phyloP scores from a whole-genome alignment of 2,797 vertebrate genomes.

The Rhinoraja longicauda region DNA sequence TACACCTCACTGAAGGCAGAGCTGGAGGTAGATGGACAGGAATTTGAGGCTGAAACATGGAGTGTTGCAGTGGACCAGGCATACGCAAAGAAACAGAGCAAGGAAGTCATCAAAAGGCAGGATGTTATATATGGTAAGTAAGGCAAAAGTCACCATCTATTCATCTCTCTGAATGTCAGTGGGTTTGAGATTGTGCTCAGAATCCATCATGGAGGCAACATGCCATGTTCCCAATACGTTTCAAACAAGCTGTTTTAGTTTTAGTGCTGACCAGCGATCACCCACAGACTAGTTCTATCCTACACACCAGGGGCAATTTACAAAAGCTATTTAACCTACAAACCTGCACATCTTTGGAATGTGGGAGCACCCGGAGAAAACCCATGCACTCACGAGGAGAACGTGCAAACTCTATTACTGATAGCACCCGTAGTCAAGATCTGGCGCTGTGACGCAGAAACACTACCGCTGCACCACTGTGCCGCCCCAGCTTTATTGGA shows the following conservation, averaged over 20 bases:
- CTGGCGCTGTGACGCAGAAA: no score
- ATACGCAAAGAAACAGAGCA: constrained; percentile 71
- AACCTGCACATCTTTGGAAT: no score
- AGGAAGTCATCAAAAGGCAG: constrained; percentile 76
- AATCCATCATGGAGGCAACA: not conserved
- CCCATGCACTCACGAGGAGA: no score
- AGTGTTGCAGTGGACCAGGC: constrained; percentile 76
- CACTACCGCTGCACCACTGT: no score
- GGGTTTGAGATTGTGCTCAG: not conserved
- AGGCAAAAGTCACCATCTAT: not conserved
- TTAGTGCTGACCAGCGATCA: no score
- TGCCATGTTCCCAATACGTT: not conserved
- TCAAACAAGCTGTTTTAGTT: not conserved
- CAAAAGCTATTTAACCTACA: no score
- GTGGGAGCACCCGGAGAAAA: no score
- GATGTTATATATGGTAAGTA: constrained; percentile 87
- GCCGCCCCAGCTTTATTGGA: not conserved
- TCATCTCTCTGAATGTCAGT: not conserved
- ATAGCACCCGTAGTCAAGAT: no score
- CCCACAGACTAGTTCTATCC: no score
- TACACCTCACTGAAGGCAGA: constrained; percentile 68
- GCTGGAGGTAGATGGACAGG: constrained; percentile 75
- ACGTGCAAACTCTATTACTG: no score
- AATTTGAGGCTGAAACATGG: constrained; percentile 88
- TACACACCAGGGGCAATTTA: no score